Conservation (phyloP, 2,797 vertebrate genomes). For the Cyclura pinguis region DNA sequence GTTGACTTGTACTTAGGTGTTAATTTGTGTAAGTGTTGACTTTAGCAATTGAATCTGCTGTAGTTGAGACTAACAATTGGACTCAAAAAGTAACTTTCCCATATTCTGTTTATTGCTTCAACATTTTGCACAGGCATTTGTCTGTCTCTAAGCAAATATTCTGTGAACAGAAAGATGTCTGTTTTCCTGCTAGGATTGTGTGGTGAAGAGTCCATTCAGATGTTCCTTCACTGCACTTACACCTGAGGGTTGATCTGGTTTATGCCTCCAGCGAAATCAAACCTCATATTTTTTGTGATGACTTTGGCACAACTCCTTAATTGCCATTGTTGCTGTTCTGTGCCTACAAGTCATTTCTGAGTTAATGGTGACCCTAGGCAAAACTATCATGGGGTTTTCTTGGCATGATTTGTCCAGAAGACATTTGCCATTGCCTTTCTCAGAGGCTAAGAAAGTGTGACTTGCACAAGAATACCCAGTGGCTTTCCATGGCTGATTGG, state of each 20-base stretch:
- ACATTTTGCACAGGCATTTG: background rate
- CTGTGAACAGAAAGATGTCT: background rate
- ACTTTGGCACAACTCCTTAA: background rate
- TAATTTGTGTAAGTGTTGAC: too few relatives aligned
- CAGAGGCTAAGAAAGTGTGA: too few relatives aligned
- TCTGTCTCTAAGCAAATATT: accelerated
- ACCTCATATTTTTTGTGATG: background rate
- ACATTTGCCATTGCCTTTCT: too few relatives aligned
- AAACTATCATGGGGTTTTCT: too few relatives aligned
- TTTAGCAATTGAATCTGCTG: too few relatives aligned
- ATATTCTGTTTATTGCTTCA: background rate
- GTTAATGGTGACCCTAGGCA: too few relatives aligned
- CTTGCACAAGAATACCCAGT: too few relatives aligned
- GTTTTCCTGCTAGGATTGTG: background rate
- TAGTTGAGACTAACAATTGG: too few relatives aligned
- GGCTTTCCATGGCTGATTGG: too few relatives aligned
- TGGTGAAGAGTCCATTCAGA: background rate
- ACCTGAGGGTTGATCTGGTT: background rate
- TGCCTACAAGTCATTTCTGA: background rate
- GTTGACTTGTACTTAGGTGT: too few relatives aligned
- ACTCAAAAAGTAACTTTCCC: too few relatives aligned
- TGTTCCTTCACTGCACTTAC: background rate
- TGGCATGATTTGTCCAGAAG: too few relatives aligned
- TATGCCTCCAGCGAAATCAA: background rate
- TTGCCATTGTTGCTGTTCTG: background rate